Evolutionary conservation across 2,797 vertebrate genomes (phyloP).

Genomic region (Betta splendens): DNA sequence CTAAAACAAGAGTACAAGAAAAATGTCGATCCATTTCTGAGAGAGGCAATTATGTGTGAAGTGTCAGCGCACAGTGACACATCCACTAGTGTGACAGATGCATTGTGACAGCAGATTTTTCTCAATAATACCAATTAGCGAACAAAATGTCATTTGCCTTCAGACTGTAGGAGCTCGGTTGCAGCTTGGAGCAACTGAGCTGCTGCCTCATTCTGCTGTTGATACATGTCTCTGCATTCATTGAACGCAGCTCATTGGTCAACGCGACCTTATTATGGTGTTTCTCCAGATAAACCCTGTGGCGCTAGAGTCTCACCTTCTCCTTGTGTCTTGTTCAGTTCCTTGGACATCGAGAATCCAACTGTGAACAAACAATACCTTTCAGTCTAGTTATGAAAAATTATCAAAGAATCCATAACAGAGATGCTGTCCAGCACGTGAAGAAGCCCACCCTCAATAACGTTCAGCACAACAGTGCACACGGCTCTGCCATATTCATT

Average conservation of each 20-base stretch:
- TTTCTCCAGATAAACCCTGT: too few relatives aligned
- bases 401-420: too few relatives aligned
- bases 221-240: slow-evolving; percentile 19
- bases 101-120: slow-evolving; percentile 18
- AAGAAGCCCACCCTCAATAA: slow-evolving; percentile 85
- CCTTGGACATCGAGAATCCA: slow-evolving; percentile 87
- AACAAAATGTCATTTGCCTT: slow-evolving; percentile 32
- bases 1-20: too few relatives aligned
- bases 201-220: slow-evolving; percentile 14
- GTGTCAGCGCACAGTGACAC: neutral
- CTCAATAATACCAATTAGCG: slow-evolving; percentile 30
- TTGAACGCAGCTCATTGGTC: slow-evolving; percentile 2
- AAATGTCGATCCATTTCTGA: slow-evolving; percentile 13
- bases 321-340: slow-evolving; percentile 55
- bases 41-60: slow-evolving; percentile 8
- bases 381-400: too few relatives aligned
- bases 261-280: too few relatives aligned
- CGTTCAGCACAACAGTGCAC: slow-evolving; percentile 84
- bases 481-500: slow-evolving; percentile 88
- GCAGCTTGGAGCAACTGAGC: slow-evolving; percentile 1
- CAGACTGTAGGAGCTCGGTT: slow-evolving; percentile 11
- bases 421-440: too few relatives aligned
- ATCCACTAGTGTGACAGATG: slow-evolving; percentile 28
- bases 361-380: slow-evolving; percentile 74
- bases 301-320: slow-evolving; percentile 68